These are phyloP conservation scores for Drosophila truncata DNA, from an alignment of 1,140 invertebrate species.

Conservation along the genomic window DNA sequence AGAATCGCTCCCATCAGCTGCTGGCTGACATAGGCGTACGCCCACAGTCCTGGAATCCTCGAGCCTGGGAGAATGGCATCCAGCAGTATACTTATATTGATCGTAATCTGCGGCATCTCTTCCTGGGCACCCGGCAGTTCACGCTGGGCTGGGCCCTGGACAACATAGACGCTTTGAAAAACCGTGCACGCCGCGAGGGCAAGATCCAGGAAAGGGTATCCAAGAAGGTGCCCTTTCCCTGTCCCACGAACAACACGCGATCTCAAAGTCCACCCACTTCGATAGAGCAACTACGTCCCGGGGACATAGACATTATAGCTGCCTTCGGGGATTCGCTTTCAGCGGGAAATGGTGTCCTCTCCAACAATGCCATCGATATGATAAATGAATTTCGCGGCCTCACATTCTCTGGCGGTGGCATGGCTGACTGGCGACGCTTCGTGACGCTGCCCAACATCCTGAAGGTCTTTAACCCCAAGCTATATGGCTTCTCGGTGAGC, in stretches of 20 bases:
- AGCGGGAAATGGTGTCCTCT: slow-evolving; percentile 87
- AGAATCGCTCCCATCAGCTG: slow-evolving; percentile 61
- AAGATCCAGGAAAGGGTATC: slow-evolving; percentile 56
- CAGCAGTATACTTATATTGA: slow-evolving; percentile 62
- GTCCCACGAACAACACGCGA: slow-evolving; percentile 68
- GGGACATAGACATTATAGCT: slow-evolving; percentile 89
- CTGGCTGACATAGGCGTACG: slow-evolving; percentile 57
- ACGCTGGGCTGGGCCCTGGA: slow-evolving; percentile 40
- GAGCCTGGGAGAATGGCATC: slow-evolving; percentile 30
- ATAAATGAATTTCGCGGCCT: slow-evolving; percentile 75
- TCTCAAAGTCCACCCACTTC: slow-evolving; percentile 85
- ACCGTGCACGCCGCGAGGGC: slow-evolving; percentile 42
- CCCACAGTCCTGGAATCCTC: slow-evolving; percentile 29
- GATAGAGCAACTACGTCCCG: slow-evolving; percentile 87
- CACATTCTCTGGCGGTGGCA: slow-evolving; percentile 86
- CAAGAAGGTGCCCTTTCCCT: slow-evolving; percentile 52
- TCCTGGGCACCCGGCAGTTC: slow-evolving; percentile 35
- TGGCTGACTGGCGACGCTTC: slow-evolving; percentile 87
- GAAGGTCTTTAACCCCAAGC: slow-evolving; percentile 88
- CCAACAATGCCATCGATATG: slow-evolving; percentile 61
- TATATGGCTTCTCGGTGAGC: slow-evolving; percentile 86
- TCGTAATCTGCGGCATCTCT: slow-evolving; percentile 39
- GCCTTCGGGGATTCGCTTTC: slow-evolving; percentile 90
- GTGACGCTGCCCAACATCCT: slow-evolving; percentile 87
- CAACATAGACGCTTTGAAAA: slow-evolving; percentile 41